Evolutionary conservation across 2,888 invertebrate genomes (phyloP).

Genomic region (Tinea trinotella): DNA sequence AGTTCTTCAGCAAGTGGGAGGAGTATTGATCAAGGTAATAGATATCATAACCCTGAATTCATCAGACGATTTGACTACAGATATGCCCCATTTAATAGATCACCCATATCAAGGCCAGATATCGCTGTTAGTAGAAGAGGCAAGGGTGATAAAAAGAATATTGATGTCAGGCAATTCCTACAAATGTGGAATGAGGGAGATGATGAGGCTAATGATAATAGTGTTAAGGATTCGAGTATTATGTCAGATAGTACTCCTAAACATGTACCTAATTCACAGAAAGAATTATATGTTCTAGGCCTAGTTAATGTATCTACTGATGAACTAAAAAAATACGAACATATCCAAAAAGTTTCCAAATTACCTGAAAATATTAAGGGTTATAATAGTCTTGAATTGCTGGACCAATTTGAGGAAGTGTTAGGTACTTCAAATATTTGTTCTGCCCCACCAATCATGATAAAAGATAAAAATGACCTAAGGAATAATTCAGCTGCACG

Average conservation of each 20-base stretch:
- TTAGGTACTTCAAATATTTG: slow-evolving; percentile 51
- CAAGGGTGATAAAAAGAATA: slow-evolving; percentile 22
- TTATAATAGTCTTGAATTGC: slow-evolving; percentile 57
- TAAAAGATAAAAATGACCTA: slow-evolving; percentile 27
- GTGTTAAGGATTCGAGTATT: slow-evolving; percentile 30
- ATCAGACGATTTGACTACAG: slow-evolving; percentile 47
- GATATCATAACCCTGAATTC: slow-evolving; percentile 14
- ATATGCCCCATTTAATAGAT: slow-evolving; percentile 36
- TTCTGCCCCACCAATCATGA: slow-evolving; percentile 28
- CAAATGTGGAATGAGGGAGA: slow-evolving; percentile 70
- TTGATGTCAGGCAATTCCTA: slow-evolving; percentile 62
- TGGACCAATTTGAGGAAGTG: slow-evolving; percentile 63
- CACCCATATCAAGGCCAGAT: slow-evolving; percentile 33
- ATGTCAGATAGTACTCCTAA: neutral
- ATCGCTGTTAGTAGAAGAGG: slow-evolving; percentile 43
- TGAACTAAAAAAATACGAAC: slow-evolving; percentile 64
- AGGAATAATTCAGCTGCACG: slow-evolving; percentile 34
- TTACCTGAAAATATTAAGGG: slow-evolving; percentile 68
- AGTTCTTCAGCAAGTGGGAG: slow-evolving; percentile 56
- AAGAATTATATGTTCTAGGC: slow-evolving; percentile 63
- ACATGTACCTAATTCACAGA: slow-evolving; percentile 35
- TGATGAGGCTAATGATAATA: slow-evolving; percentile 47
- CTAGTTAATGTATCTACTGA: slow-evolving; percentile 61
- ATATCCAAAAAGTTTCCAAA: slow-evolving; percentile 65
- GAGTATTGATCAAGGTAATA: slow-evolving; percentile 40